Evolutionary conservation across 2,888 invertebrate species (phyloP).

Genomic region (Drosophila cracens): DNA sequence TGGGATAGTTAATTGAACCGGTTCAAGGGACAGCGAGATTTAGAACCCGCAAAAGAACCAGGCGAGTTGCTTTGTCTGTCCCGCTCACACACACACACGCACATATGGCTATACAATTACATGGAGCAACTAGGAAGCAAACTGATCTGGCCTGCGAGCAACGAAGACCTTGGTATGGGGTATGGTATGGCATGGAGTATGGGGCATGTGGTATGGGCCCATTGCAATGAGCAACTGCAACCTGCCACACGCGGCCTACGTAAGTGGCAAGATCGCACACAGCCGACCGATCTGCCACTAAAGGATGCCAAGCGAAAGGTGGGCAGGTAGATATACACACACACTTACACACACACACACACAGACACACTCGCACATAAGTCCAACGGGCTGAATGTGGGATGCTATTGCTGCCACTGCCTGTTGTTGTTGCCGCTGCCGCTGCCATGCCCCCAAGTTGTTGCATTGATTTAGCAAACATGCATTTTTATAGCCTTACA

Average conservation of each 20-base stretch:
- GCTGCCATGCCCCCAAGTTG: slow-evolving; percentile 79
- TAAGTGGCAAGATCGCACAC: slow-evolving; percentile 82
- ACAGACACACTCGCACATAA: slow-evolving; percentile 25
- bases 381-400: slow-evolving; percentile 65
- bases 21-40: slow-evolving; percentile 73
- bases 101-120: slow-evolving; percentile 68
- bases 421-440: slow-evolving; percentile 39
- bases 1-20: slow-evolving; percentile 28
- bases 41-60: slow-evolving; percentile 44
- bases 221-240: slow-evolving; percentile 66
- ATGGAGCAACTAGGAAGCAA: slow-evolving; percentile 78
- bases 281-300: slow-evolving; percentile 60
- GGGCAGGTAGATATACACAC: slow-evolving; percentile 55
- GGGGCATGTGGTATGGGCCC: slow-evolving; percentile 47
- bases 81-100: slow-evolving; percentile 19
- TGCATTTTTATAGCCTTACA: slow-evolving; percentile 79
- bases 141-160: slow-evolving; percentile 77
- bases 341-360: slow-evolving; percentile 19
- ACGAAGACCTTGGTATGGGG: slow-evolving; percentile 77
- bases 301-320: slow-evolving; percentile 79
- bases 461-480: slow-evolving; percentile 83
- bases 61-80: slow-evolving; percentile 41
- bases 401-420: slow-evolving; percentile 54
- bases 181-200: slow-evolving; percentile 36
- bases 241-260: slow-evolving; percentile 81